Conservation (phyloP, 2,888 invertebrate genomes). For the Autographa pulchrina region DNA sequence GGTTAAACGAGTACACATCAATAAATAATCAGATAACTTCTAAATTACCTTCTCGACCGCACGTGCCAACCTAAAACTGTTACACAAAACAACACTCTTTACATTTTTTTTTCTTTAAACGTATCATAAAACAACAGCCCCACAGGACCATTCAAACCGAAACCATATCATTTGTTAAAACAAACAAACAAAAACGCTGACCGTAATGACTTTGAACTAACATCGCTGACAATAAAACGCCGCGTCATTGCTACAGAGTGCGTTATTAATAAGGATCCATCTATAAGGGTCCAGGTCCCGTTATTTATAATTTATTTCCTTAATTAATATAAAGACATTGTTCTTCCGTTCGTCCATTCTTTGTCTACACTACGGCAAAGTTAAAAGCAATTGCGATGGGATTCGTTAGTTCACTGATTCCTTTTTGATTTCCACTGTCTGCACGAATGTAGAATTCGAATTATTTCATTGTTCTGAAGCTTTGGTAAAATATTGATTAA, state of each 20-base stretch:
- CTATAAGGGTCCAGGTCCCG: slow-evolving; percentile 63
- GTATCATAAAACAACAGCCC: neutral
- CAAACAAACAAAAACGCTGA: slow-evolving; percentile 7
- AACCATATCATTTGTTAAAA: neutral
- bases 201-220: slow-evolving; percentile 14
- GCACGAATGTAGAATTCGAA: slow-evolving; percentile 42
- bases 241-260: slow-evolving; percentile 31
- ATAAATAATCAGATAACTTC: neutral
- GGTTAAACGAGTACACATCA: neutral
- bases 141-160: neutral
- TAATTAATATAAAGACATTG: slow-evolving; percentile 78
- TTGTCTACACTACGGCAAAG: slow-evolving; percentile 33
- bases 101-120: neutral
- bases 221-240: slow-evolving; percentile 36
- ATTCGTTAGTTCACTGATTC: slow-evolving; percentile 50
- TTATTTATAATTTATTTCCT: slow-evolving; percentile 84
- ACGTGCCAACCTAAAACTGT: neutral
- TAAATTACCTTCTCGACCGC: neutral
- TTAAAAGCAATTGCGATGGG: slow-evolving; percentile 39
- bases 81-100: neutral
- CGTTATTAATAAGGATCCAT: slow-evolving; percentile 56
- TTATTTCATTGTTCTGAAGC: slow-evolving; percentile 44
- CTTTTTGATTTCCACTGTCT: slow-evolving; percentile 53
- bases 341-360: slow-evolving; percentile 37
- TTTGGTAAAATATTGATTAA: slow-evolving; percentile 48